Base-by-base conservation (phyloP, 2,888 invertebrate genomes). In the Pachymerium ferrugineum region DNA sequence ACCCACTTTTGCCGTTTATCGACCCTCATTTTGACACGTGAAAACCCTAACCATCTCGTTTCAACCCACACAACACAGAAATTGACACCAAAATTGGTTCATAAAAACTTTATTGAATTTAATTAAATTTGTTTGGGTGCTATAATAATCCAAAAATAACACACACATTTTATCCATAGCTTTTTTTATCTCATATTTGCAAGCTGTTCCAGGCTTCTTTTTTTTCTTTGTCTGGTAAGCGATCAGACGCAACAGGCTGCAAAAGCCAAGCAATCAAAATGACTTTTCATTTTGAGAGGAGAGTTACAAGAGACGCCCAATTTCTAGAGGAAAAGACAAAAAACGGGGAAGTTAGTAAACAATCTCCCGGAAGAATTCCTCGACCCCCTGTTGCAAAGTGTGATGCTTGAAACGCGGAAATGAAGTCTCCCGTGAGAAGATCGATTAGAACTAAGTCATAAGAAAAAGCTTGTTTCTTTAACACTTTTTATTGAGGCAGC, bases 331-430 rank as follows among this genome's bases (percentile, higher is more conserved):
- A 62, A 25, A 47, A n/a, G 22, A 47, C 47, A 47, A 47, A 6
- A 25, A 12, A 62, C 28, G 62, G 28, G 8, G 28, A 62, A 62
- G 25, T 62, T 25, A 62, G 28, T 62, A 62, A 62, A 62, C 22
- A 62, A 62, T 62, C 62, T 62, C 62, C 1, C 62, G 62, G 62
- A 62, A 62, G 62, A 62, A 62, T 62, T 62, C 28, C 62, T 25
- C 28, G 62, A 62, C 14, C 62, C 14, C 62, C n/a, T 22, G 22
- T 38, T 28, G 25, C 25, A 12, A 62, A 28, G n/a, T 10, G 6
- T 3, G 12, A 12, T 12, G 25, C 62, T 62, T 25, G 12, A 62
- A 62, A 62, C n/a, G 10, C 62, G 62, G 62, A 62, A 62, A 62
- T 62, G 25, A 62, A 62, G 12, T 19, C 10, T 22, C 3, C 5